Percentiles rank a stretch among this genome's conserved stretches.
Conservation (phyloP, 2,888 invertebrate species). For the Electrophaes corylata region DNA sequence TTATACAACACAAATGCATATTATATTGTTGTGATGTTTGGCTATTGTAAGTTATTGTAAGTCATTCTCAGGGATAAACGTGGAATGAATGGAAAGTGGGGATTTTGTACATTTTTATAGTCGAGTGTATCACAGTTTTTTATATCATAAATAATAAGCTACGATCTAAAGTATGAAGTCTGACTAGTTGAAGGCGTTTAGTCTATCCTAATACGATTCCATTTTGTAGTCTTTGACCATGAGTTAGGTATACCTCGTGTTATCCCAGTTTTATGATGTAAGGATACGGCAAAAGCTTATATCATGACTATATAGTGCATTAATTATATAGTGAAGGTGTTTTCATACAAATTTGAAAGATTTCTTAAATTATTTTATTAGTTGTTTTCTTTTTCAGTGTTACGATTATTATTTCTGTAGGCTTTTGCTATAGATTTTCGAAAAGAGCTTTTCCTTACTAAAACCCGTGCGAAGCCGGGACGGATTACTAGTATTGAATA, state of each 20-base stretch:
- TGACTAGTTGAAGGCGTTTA: conserved; percentile 61
- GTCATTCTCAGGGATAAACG: conserved; percentile 68
- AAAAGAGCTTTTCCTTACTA: too few species aligned
- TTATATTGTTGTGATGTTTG: conserved; percentile 73
- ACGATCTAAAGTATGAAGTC: conserved; percentile 51
- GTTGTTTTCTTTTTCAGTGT: too few species aligned
- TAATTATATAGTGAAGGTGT: too few species aligned
- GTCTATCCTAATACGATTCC: conserved; percentile 42
- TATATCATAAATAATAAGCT: conserved; percentile 41
- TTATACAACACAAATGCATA: conserved; percentile 56
- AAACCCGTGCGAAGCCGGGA: too few species aligned
- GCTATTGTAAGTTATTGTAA: conserved; percentile 73
- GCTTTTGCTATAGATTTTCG: too few species aligned
- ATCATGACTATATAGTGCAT: conserved; percentile 31
- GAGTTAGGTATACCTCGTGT: conserved; percentile 60
- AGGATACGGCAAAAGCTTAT: conserved; percentile 50
- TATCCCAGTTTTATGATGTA: conserved; percentile 44
- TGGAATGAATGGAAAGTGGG: conserved; percentile 49
- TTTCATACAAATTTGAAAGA: background rate
- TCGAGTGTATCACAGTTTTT: conserved; percentile 41
- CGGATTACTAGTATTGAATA: background rate
- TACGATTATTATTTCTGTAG: too few species aligned
- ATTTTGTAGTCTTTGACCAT: conserved; percentile 63
- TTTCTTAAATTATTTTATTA: too few species aligned
- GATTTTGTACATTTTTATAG: conserved; percentile 60